phyloP scores from a whole-genome alignment of 2,888 invertebrate genomes.

The Nymphalis polychloros region DNA sequence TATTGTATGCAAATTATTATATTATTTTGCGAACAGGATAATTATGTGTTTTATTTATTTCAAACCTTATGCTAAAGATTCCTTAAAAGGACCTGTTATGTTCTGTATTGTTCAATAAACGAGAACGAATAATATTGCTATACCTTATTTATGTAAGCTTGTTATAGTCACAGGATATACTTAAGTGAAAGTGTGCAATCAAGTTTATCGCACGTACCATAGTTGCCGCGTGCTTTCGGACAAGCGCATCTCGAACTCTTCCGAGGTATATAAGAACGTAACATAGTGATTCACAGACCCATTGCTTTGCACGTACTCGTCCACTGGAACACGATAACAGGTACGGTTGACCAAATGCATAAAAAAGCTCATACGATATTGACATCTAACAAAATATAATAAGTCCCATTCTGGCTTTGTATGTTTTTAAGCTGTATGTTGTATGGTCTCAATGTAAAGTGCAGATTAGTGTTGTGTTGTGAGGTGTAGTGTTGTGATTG shows the following conservation, averaged over 20 bases:
- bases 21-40: too few species aligned
- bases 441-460: background rate
- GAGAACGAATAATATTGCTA: background rate
- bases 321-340: constrained; percentile 46
- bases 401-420: constrained; percentile 16
- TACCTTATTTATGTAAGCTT: background rate
- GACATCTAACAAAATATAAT: background rate
- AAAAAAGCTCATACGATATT: constrained; percentile 13
- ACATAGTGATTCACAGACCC: constrained; percentile 67
- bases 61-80: background rate
- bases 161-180: constrained; percentile 29
- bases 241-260: constrained; percentile 72
- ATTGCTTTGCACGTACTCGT: constrained; percentile 67
- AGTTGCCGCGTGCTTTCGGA: constrained; percentile 62
- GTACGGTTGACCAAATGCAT: constrained; percentile 39
- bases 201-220: constrained; percentile 51
- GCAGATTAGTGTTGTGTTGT: constrained; percentile 37
- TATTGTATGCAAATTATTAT: too few species aligned
- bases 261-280: constrained; percentile 80
- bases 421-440: background rate
- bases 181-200: constrained; percentile 62
- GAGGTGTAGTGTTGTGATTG: constrained; percentile 41
- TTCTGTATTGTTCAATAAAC: background rate
- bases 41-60: too few species aligned
- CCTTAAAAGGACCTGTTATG: background rate